Evolutionary conservation across 2,113 vertebrate species (phyloP).

Genomic region (Macrotis lagotis): DNA sequence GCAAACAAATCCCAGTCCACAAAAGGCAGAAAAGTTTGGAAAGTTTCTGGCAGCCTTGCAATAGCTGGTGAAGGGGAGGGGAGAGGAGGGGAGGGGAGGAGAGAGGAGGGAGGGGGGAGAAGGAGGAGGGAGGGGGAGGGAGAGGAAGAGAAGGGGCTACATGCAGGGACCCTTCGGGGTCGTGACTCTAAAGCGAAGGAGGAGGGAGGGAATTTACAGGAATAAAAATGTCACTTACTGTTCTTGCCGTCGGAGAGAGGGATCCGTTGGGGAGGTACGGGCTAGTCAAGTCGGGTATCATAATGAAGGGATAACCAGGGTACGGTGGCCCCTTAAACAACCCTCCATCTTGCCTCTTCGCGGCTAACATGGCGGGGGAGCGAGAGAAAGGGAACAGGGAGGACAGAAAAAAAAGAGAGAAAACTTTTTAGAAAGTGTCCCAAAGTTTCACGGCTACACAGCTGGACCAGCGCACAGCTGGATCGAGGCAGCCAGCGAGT

Average conservation of each 20-base stretch:
- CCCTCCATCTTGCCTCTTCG: constrained; percentile 99
- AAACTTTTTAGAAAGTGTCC: constrained; percentile 84
- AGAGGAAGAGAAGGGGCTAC: background rate
- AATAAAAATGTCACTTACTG: constrained; percentile 87
- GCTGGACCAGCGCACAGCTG: constrained; percentile 18
- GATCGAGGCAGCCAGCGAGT: constrained; percentile 23
- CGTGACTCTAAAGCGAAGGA: background rate
- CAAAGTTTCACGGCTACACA: constrained; percentile 37
- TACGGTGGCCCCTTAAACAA: constrained; percentile 99
- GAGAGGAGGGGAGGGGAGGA: constrained; percentile 29
- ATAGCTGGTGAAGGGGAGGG: constrained; percentile 58
- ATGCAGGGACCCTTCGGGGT: constrained; percentile 61
- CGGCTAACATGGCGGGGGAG: constrained; percentile 96
- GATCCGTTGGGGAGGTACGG: constrained; percentile 98
- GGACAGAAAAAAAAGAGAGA: constrained; percentile 70
- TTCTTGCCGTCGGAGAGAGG: constrained; percentile 96
- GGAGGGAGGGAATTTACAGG: background rate
- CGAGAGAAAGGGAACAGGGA: constrained; percentile 74
- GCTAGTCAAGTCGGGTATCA: constrained; percentile 98
- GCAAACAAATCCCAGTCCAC: constrained; percentile 80
- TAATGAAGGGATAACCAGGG: constrained; percentile 98
- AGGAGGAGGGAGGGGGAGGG: background rate
- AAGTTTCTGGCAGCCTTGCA: constrained; percentile 80
- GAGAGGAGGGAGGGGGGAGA: background rate
- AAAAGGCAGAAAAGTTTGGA: constrained; percentile 82